Evolutionary conservation across 2,888 invertebrate genomes (phyloP).

Genomic region (Caenorhabditis doughertyi): DNA sequence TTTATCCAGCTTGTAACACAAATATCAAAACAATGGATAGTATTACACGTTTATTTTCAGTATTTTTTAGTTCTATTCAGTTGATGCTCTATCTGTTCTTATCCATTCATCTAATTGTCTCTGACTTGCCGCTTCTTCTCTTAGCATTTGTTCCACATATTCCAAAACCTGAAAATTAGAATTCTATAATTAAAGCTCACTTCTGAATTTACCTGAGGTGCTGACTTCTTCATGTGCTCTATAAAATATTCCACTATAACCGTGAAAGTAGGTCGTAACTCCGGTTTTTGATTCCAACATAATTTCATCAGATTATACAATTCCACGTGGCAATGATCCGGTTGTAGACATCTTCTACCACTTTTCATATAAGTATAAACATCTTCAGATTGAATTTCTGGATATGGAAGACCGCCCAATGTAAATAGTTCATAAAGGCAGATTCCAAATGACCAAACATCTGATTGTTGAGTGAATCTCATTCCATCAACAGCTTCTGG

Average conservation of each 20-base stretch:
- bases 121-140: conserved; percentile 36
- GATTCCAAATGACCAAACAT: conserved; percentile 85
- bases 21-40: no score
- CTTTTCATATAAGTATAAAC: conserved; percentile 85
- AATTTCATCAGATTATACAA: conserved; percentile 91
- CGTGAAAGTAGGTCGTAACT: conserved; percentile 89
- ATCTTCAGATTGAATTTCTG: conserved; percentile 68
- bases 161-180: conserved; percentile 61
- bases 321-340: conserved; percentile 89
- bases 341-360: conserved; percentile 93
- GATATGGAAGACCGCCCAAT: conserved; percentile 87
- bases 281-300: conserved; percentile 92
- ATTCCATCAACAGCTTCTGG: conserved; percentile 93
- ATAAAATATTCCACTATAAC: conserved; percentile 61
- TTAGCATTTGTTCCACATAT: conserved; percentile 56
- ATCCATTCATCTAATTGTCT: conserved; percentile 28
- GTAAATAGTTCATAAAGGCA: conserved; percentile 86
- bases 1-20: no score
- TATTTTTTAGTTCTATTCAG: no score
- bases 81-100: no score
- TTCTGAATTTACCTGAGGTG: conserved; percentile 5
- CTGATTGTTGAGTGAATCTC: conserved; percentile 87
- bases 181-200: not conserved
- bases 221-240: conserved; percentile 58
- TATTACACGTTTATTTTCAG: not conserved